Conservation (phyloP, 2,113 vertebrate species). For the human (Homo sapiens) region GRCh38 chr7:127722001-127722500, state of each 20-base stretch:
- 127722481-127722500: not conserved
- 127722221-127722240: not conserved
- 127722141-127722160: not conserved
- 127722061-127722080: not conserved
- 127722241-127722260: conserved; percentile 12
- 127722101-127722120: not conserved
- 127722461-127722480: not conserved
- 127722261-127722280: not conserved
- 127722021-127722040: not conserved
- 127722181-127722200: not conserved
- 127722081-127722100: not conserved
- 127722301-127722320: not conserved
- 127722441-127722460: not conserved
- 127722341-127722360: not conserved
- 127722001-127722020: not conserved
- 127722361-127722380: not conserved
- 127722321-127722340: not conserved
- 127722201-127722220: not conserved
- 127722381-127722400: not conserved
- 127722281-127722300: not conserved
- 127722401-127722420: not conserved
- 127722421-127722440: not conserved
- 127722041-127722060: too few relatives aligned
- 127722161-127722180: not conserved
- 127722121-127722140: not conserved